phyloP scores from a whole-genome alignment of 2,888 invertebrate species.

The Ophraella communa region DNA sequence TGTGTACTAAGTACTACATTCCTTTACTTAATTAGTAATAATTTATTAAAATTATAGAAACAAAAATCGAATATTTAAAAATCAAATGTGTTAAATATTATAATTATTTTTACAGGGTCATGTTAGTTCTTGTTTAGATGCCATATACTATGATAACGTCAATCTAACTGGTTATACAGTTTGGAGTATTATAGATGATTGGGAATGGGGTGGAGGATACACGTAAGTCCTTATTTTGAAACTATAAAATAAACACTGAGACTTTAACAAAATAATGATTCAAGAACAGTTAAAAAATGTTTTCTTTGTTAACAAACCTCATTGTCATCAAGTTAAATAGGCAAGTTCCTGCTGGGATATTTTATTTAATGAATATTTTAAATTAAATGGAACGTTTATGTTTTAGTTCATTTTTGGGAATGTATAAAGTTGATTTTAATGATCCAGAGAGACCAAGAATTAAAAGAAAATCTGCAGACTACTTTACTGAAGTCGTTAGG shows the following conservation, averaged over 20 bases:
- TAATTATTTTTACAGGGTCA: slow-evolving; percentile 21
- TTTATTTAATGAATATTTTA: too few species aligned
- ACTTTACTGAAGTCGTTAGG: slow-evolving; percentile 27
- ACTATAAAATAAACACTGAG: too few species aligned
- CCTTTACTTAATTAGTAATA: too few species aligned
- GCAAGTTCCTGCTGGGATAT: too few species aligned
- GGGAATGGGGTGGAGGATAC: slow-evolving; percentile 36
- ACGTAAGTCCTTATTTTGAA: slow-evolving; percentile 18
- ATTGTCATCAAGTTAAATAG: too few species aligned
- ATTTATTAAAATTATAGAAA: too few species aligned
- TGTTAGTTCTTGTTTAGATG: slow-evolving; percentile 34
- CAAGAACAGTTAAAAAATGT: too few species aligned
- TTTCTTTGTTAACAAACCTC: too few species aligned
- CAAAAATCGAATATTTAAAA: too few species aligned
- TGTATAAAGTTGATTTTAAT: slow-evolving; percentile 33
- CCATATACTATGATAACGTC: slow-evolving; percentile 31
- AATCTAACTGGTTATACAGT: slow-evolving; percentile 31
- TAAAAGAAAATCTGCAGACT: slow-evolving; percentile 27
- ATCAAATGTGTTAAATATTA: neutral
- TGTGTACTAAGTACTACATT: too few species aligned
- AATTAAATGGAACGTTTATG: neutral
- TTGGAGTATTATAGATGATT: slow-evolving; percentile 38
- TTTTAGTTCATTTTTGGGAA: slow-evolving; percentile 31
- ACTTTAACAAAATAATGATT: too few species aligned
- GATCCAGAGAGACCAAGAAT: slow-evolving; percentile 32